These are phyloP conservation scores for Palythoa grandiflora DNA, from an alignment of 92 coral and sea anemone species.

Conservation along the genomic window DNA sequence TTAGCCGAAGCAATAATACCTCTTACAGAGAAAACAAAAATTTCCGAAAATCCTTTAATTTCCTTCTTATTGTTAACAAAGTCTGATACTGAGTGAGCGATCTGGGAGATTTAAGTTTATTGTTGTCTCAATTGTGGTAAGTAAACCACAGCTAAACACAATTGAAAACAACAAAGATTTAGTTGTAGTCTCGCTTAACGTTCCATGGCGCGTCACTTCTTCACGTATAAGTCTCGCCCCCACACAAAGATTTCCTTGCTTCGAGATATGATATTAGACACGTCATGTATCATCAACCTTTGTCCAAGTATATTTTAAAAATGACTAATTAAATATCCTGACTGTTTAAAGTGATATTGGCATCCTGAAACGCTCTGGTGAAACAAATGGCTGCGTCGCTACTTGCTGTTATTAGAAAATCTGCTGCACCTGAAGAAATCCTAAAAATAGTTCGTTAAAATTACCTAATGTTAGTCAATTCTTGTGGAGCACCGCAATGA, in stretches of 20 bases:
- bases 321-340: neutral
- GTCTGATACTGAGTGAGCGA: neutral
- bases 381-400: neutral
- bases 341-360: neutral
- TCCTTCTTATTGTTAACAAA: neutral
- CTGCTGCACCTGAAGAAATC: neutral
- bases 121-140: neutral
- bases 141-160: neutral
- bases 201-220: neutral
- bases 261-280: neutral
- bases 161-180: neutral
- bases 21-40: neutral
- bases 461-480: neutral
- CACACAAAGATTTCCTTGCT: neutral
- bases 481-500: neutral
- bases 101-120: neutral
- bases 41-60: neutral
- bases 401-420: neutral
- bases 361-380: neutral
- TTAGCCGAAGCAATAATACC: conserved; percentile 3
- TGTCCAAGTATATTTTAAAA: neutral
- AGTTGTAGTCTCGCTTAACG: neutral
- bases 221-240: neutral
- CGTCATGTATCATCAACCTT: neutral
- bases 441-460: neutral